Conservation (phyloP, 1,140 invertebrate species). For the Yoshiicerus persimilis region DNA sequence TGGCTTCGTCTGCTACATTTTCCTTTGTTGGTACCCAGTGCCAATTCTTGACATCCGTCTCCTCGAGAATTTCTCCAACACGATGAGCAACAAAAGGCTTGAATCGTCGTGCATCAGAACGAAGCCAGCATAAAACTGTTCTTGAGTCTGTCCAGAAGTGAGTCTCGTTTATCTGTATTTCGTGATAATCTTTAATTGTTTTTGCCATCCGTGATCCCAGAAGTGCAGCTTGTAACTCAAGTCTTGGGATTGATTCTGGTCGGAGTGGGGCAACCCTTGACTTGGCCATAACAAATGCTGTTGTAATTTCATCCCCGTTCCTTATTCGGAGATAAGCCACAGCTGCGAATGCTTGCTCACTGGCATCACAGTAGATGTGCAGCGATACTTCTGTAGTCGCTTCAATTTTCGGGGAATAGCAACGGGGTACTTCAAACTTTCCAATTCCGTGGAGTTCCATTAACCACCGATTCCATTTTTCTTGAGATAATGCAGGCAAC, state of each 20-base stretch:
- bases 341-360: neutral
- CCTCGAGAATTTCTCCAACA: conserved; percentile 43
- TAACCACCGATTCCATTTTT: neutral
- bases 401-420: conserved; percentile 13
- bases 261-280: neutral
- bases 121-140: conserved; percentile 36
- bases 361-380: conserved; percentile 20
- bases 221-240: conserved; percentile 55
- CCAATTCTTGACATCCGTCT: conserved; percentile 38
- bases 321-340: neutral
- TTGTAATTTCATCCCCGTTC: neutral
- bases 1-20: conserved; percentile 43
- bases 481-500: neutral
- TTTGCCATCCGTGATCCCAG: conserved; percentile 50
- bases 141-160: conserved; percentile 34
- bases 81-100: conserved; percentile 42
- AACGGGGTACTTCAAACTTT: neutral
- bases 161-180: neutral
- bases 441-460: neutral
- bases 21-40: conserved; percentile 35
- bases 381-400: conserved; percentile 1
- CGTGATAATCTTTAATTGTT: neutral
- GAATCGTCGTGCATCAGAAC: neutral
- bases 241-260: conserved; percentile 48
- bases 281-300: neutral